Base-by-base conservation (phyloP, 2,888 invertebrate species). In the Heliconius ethilla region DNA sequence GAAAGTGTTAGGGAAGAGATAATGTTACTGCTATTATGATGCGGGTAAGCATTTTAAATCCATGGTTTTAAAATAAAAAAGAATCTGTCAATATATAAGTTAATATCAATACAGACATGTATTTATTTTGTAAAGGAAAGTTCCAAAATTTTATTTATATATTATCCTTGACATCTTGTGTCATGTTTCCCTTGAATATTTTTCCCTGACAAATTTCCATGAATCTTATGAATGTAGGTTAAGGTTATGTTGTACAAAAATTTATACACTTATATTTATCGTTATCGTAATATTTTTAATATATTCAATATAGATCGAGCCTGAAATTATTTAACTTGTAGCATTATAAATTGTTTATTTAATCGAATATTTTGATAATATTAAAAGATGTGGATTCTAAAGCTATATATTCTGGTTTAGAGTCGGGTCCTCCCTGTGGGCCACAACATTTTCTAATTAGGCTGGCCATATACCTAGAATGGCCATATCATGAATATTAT, bases 171-270 rank as follows among this genome's bases (percentile, higher is more conserved):
- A 45, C 27, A 70, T 70, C 51, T 70, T 29, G 55, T 15, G 62
- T 29, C 55, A 22, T 13, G 22, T 33, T 73, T 40, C 62, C 25
- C 22, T 13, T 1, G 15, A 63, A 55, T 51, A 51, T 70, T 37
- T 67, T 25, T 67, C 40, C 15, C 18, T 66, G 9, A n/a, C 15
- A 45, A 69, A 59, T 69, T 63, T 62, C 18, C 63, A 70, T 62
- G 67, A 76, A 76, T 76, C 69, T 76, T 76, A 76, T 76, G 76
- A 76, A 70, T 62, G 40, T 70, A 76, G 69, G 59, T n/a, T 76
- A 76, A 76, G 75, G 22, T 70, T 70, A 45, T 22, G 40, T 62
- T 76, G 76, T 76, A 76, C 76, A 76, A 76, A 76, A 59, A 69
- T 27, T 45, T 70, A 76, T 62, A 69, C 70, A 70, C 27, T 25